phyloP scores from a whole-genome alignment of 2,888 invertebrate species.

The Trissolcus brochymenae region DNA sequence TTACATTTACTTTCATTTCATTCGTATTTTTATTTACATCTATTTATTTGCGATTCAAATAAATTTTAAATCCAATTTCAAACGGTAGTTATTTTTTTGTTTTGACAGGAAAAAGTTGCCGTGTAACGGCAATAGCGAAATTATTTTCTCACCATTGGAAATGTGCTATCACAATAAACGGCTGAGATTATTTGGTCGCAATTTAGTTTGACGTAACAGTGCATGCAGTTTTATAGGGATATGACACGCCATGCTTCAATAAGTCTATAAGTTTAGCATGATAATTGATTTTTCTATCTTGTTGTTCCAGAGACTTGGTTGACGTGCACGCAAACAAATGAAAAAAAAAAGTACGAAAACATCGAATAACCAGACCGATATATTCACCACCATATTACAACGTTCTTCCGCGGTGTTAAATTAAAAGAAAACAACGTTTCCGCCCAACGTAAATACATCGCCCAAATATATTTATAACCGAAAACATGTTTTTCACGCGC shows the following conservation, averaged over 20 bases:
- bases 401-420: no score
- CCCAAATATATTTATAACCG: no score
- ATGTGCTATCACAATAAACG: no score
- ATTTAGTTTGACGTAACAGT: not conserved
- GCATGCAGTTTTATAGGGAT: not conserved
- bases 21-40: not conserved
- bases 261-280: conserved; percentile 4
- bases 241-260: not conserved
- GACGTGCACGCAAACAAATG: not conserved
- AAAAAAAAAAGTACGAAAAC: not conserved
- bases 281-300: conserved; percentile 15
- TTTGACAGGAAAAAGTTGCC: not conserved
- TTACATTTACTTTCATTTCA: no score
- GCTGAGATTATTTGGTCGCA: not conserved
- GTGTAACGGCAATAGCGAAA: not conserved
- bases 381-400: not conserved
- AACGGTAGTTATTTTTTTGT: not conserved
- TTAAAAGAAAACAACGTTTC: no score
- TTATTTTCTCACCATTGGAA: no score
- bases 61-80: not conserved
- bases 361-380: not conserved
- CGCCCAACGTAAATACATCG: no score
- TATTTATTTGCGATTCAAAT: not conserved
- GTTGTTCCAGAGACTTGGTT: not conserved
- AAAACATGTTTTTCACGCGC: no score